A percentile compares a stretch with the other conserved stretches of the same genome.
Evolutionary conservation across 64 coral and sea anemone species (phyloP).

Genomic region (Acropora tenuis): DNA sequence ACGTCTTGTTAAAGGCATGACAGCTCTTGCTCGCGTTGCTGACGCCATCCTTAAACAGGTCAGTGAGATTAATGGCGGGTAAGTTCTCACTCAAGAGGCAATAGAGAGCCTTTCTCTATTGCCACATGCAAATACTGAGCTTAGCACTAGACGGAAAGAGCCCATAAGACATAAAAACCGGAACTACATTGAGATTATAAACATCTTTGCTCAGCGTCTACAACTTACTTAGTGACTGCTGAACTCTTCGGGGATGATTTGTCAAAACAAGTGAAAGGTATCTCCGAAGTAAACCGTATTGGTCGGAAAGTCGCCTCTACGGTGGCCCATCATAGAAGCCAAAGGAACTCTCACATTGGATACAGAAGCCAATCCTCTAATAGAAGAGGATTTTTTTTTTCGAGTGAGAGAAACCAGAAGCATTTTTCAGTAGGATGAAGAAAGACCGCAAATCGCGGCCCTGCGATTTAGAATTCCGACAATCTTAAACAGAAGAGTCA

Average conservation of each 20-base stretch:
- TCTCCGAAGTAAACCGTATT: neutral
- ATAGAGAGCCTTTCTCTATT: neutral
- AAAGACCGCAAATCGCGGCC: slow-evolving; percentile 23
- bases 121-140: neutral
- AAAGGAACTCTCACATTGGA: neutral
- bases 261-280: neutral
- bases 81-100: neutral
- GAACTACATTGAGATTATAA: neutral
- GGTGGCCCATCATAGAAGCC: neutral
- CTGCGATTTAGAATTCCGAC: neutral
- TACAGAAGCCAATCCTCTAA: neutral
- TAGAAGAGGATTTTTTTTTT: neutral
- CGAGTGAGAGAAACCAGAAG: neutral
- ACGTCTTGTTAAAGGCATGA: slow-evolving; percentile 53
- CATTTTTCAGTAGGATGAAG: slow-evolving; percentile 15
- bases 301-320: slow-evolving; percentile 1
- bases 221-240: neutral
- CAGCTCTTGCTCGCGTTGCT: slow-evolving; percentile 1
- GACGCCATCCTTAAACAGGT: neutral
- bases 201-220: slow-evolving; percentile 7
- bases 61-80: neutral
- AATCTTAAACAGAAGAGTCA: slow-evolving; percentile 1
- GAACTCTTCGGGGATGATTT: slow-evolving; percentile 8
- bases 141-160: neutral
- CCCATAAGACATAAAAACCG: neutral